Evolutionary conservation across 2,113 vertebrate species (phyloP).

Genomic region (Caloenas nicobarica): DNA sequence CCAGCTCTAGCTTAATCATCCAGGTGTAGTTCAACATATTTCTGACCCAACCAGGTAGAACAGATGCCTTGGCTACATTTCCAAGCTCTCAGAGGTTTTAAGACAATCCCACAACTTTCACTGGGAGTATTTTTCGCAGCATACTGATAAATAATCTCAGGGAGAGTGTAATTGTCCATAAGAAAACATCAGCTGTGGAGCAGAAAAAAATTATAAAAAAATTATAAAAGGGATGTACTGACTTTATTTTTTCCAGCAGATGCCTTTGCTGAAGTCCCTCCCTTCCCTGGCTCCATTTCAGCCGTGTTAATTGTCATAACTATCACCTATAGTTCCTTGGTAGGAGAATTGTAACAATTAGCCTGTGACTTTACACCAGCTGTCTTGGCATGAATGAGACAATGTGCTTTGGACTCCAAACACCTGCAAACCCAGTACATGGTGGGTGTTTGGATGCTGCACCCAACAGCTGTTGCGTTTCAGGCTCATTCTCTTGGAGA

Average conservation of each 20-base stretch:
- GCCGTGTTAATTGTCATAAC: conserved; percentile 47
- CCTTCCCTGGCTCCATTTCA: neutral
- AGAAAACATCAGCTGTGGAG: neutral
- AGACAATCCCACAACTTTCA: neutral
- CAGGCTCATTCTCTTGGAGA: neutral
- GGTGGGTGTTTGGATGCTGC: conserved; percentile 17
- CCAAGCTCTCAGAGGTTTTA: conserved; percentile 1
- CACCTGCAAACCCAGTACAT: conserved; percentile 49
- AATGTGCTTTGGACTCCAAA: neutral
- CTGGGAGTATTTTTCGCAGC: neutral
- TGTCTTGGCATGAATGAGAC: conserved; percentile 15
- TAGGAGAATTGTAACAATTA: conserved; percentile 55
- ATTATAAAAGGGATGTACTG: neutral
- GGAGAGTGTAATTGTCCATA: neutral
- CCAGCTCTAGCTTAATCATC: conserved; percentile 42
- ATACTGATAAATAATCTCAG: neutral
- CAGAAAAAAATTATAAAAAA: neutral
- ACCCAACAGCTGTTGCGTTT: conserved; percentile 50
- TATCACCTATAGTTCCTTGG: conserved; percentile 16
- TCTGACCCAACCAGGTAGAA: conserved; percentile 50
- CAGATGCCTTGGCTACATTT: neutral
- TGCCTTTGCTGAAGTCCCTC: conserved; percentile 22
- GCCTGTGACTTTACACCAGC: conserved; percentile 37
- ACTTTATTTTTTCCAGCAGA: conserved; percentile 40
- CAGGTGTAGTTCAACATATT: conserved; percentile 33